Percentiles rank a stretch among this genome's conserved stretches.
phyloP scores from a whole-genome alignment of 2,113 vertebrate species.

The Pycnonotus jocosus region DNA sequence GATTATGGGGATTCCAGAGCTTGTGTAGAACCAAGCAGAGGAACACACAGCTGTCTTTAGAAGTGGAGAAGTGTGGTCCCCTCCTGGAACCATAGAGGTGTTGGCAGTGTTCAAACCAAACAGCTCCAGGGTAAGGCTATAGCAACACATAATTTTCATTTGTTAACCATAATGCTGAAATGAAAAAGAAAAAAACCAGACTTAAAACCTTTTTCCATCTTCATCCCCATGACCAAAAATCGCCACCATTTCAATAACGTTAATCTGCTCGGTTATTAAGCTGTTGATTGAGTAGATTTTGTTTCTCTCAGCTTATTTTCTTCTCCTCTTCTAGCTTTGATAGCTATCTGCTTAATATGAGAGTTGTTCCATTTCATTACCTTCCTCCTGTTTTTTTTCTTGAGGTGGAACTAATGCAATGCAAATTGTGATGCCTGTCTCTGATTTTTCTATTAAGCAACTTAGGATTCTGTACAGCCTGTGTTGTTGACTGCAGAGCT shows the following conservation, averaged over 20 bases:
- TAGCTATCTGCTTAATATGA: slow-evolving; percentile 67
- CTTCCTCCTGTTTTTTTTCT: slow-evolving; percentile 63
- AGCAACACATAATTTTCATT: slow-evolving; percentile 37
- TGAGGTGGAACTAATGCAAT: slow-evolving; percentile 68
- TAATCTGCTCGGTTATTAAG: slow-evolving; percentile 65
- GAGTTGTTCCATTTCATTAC: slow-evolving; percentile 71
- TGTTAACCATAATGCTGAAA: slow-evolving; percentile 12
- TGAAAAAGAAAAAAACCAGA: not conserved
- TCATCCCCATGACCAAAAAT: slow-evolving; percentile 61
- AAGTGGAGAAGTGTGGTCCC: not conserved
- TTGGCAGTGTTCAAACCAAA: slow-evolving; percentile 8
- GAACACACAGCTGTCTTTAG: not conserved
- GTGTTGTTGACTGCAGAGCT: slow-evolving; percentile 9
- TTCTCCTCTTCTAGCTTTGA: slow-evolving; percentile 64
- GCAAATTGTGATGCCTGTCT: slow-evolving; percentile 60
- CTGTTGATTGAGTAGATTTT: slow-evolving; percentile 64
- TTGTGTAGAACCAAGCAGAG: not conserved
- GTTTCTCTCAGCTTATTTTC: slow-evolving; percentile 67
- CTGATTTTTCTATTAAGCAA: slow-evolving; percentile 62
- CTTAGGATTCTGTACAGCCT: slow-evolving; percentile 15
- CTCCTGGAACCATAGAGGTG: not conserved
- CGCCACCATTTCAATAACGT: slow-evolving; percentile 53
- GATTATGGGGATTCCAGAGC: not conserved
- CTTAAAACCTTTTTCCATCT: slow-evolving; percentile 38
- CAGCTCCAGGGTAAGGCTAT: not conserved